These are phyloP conservation scores for Lucifuga dentata DNA, from an alignment of 2,113 vertebrate species.

Conservation along the genomic window DNA sequence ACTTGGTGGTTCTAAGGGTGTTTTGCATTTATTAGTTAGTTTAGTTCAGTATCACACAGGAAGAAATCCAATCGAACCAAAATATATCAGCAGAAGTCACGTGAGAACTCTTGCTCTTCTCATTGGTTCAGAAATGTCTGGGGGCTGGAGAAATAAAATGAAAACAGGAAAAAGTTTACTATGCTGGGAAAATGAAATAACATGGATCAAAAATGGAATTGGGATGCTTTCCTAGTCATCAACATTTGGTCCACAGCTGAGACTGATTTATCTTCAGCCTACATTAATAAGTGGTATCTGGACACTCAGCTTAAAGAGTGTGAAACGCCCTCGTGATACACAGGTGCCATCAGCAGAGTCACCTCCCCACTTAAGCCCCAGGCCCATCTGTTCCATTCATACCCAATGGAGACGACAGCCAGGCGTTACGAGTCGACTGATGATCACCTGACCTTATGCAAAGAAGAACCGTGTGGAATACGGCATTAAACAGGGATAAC, in stretches of 20 bases:
- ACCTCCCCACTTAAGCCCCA: constrained; percentile 40
- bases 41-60: no score
- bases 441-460: constrained; percentile 25
- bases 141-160: no score
- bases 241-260: constrained; percentile 46
- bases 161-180: no score
- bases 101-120: no score
- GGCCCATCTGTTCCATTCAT: constrained; percentile 71
- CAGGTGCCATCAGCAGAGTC: constrained; percentile 62
- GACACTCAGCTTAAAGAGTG: constrained; percentile 27
- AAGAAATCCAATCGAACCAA: no score
- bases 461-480: constrained; percentile 1
- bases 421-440: constrained; percentile 25
- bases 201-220: no score
- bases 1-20: no score
- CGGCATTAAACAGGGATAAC: background rate
- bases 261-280: constrained; percentile 38
- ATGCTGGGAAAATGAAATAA: no score
- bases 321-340: constrained; percentile 10
- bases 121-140: no score
- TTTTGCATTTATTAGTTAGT: no score
- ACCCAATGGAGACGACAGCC: constrained; percentile 26
- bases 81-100: no score
- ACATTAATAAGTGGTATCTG: constrained; percentile 34
- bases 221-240: no score